Base-by-base conservation (phyloP, 2,888 invertebrate species). In the Clusia tigrina region DNA sequence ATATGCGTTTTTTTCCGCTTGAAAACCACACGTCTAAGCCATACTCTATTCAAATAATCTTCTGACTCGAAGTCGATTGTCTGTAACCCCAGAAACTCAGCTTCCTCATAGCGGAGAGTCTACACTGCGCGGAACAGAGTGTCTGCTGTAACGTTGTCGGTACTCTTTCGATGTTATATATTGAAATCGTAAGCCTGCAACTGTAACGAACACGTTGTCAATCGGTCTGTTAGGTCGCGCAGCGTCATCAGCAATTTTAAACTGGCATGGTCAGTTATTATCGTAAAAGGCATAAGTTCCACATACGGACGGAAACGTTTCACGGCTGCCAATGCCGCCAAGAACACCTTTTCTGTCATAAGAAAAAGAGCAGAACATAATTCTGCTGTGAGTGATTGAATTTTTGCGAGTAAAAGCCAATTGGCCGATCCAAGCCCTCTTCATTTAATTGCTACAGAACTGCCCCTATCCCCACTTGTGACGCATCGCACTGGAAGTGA, bases 201-300 rank as follows among this genome's bases (percentile, higher is more conserved):
- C 73, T 74, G 60, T n/a, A 64, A 38, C 1, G 56, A 60, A 60
- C 64, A 77, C 3, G 73, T 51, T 3, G 72, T 71, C 26, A 74
- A 46, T 42, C 42, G 9, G 32, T 12, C 32, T 9, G 6, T 32
- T 12, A 32, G 12, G 32, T 42, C 57, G 17, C 38, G 20, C 26
- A 20, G 18, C 9, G 10, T 48, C 48, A 58, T 58, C 1, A 58
- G 20, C 58, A 46, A 58, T 26, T 59, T 59, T 24, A 59, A 53
- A 3, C 58, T 57, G 5, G 62, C 58, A 2, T 62, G 62, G 18
- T 62, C 62, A 3, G 62, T 62, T 1, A 62, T 17, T 5, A 58
- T 26, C 1, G 32, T 42, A 26, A 62, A 62, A 6, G 25, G 51
- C 23, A 37, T 18, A 0, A 51, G 20, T 52, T 62, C 25, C 2